Conservation (phyloP, 2,113 vertebrate species). For the Ramphastos sulfuratus region DNA sequence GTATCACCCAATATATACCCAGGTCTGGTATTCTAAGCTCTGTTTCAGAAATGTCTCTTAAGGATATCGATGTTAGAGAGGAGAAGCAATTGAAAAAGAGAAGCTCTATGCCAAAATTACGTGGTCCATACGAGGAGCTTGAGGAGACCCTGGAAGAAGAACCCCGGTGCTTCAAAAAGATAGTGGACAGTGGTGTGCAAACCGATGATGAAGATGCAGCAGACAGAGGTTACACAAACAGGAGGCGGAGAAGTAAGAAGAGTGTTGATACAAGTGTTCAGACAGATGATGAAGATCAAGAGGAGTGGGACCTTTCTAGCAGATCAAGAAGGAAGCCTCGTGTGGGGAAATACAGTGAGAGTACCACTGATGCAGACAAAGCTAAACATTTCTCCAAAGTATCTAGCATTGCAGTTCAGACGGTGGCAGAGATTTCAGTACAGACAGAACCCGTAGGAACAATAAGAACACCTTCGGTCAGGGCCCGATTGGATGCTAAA, state of each 20-base stretch:
- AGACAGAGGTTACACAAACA: slow-evolving; percentile 84
- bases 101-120: slow-evolving; percentile 76
- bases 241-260: slow-evolving; percentile 86
- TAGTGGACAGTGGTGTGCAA: slow-evolving; percentile 92
- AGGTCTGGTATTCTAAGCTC: slow-evolving; percentile 77
- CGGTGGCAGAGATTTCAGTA: slow-evolving; percentile 96
- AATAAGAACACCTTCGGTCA: slow-evolving; percentile 86
- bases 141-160: slow-evolving; percentile 76
- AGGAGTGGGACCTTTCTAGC: slow-evolving; percentile 91
- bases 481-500: slow-evolving; percentile 88
- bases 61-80: slow-evolving; percentile 81
- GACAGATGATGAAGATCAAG: slow-evolving; percentile 96
- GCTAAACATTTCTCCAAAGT: slow-evolving; percentile 87
- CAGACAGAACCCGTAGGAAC: slow-evolving; percentile 95
- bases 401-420: slow-evolving; percentile 95
- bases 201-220: slow-evolving; percentile 96
- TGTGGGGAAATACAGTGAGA: slow-evolving; percentile 83
- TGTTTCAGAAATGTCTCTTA: slow-evolving; percentile 84
- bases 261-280: slow-evolving; percentile 92
- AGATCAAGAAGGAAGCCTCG: slow-evolving; percentile 87
- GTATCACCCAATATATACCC: slow-evolving; percentile 78
- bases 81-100: slow-evolving; percentile 82
- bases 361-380: slow-evolving; percentile 76
- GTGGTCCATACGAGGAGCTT: slow-evolving; percentile 80
- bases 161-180: slow-evolving; percentile 81